A percentile compares a stretch with the other conserved stretches of the same genome.
Evolutionary conservation across 2,888 invertebrate genomes (phyloP).

Genomic region (Monopis laevigella): DNA sequence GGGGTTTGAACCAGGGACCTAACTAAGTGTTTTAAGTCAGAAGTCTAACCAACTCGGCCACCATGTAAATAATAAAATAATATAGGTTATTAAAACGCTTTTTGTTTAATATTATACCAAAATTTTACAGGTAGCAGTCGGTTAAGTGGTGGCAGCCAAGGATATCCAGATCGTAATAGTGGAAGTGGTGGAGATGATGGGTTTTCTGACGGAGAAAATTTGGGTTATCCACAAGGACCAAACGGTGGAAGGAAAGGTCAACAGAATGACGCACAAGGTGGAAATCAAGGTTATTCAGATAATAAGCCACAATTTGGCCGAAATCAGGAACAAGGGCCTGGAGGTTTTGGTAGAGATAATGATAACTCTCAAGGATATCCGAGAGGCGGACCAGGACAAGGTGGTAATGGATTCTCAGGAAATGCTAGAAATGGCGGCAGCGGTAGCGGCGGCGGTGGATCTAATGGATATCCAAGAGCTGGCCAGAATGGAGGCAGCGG

Average conservation of each 20-base stretch:
- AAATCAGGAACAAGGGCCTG: slow-evolving; percentile 10
- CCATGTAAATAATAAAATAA: no score
- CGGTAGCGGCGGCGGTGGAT: slow-evolving; percentile 21
- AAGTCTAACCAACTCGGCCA: no score
- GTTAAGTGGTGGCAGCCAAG: slow-evolving; percentile 16
- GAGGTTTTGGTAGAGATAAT: slow-evolving; percentile 9
- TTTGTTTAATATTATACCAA: background rate
- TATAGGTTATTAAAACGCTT: no score
- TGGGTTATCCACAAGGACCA: slow-evolving; percentile 25
- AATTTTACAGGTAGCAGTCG: slow-evolving; percentile 4
- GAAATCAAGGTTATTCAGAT: slow-evolving; percentile 8
- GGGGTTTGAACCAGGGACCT: no score
- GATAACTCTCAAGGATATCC: slow-evolving; percentile 19
- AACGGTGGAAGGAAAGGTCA: slow-evolving; percentile 11
- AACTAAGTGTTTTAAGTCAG: no score
- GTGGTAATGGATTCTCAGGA: slow-evolving; percentile 14
- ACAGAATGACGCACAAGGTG: slow-evolving; percentile 6
- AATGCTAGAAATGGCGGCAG: slow-evolving; percentile 25
- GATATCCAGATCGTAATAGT: slow-evolving; percentile 22
- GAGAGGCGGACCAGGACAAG: slow-evolving; percentile 25
- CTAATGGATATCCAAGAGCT: slow-evolving; percentile 30
- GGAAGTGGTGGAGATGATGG: slow-evolving; percentile 24
- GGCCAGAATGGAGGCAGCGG: slow-evolving; percentile 23
- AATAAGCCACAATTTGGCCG: slow-evolving; percentile 11
- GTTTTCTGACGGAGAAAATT: slow-evolving; percentile 25